Evolutionary conservation across 2,888 invertebrate genomes (phyloP).

Genomic region (Yponomeuta plumbellus): DNA sequence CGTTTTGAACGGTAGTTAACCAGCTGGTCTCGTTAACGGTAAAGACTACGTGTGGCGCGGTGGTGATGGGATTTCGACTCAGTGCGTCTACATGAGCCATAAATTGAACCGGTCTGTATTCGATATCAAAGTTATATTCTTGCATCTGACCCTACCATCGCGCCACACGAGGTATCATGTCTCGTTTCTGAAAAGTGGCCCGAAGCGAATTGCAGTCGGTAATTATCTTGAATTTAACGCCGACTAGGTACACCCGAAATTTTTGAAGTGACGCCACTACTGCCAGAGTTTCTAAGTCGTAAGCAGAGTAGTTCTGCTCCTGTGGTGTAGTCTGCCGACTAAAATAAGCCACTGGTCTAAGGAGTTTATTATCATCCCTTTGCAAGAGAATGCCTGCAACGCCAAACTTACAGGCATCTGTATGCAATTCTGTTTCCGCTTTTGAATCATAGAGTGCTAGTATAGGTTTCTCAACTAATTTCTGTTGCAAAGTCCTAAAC

Average conservation of each 20-base stretch:
- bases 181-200: slow-evolving; percentile 13
- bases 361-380: too few species aligned
- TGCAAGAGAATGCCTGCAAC: slow-evolving; percentile 12
- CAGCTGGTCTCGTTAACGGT: background rate
- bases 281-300: slow-evolving; percentile 15
- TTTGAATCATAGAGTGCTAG: too few species aligned
- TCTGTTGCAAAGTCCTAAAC: too few species aligned
- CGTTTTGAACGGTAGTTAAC: slow-evolving; percentile 6
- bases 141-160: slow-evolving; percentile 15
- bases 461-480: too few species aligned
- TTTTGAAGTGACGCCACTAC: slow-evolving; percentile 13
- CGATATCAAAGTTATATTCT: too few species aligned
- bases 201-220: slow-evolving; percentile 11
- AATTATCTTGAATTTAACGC: slow-evolving; percentile 5
- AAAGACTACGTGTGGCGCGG: background rate
- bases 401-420: slow-evolving; percentile 14
- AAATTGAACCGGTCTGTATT: slow-evolving; percentile 2
- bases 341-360: slow-evolving; percentile 15
- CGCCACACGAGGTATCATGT: slow-evolving; percentile 10
- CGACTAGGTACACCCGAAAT: slow-evolving; percentile 14
- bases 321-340: slow-evolving; percentile 13
- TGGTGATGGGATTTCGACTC: slow-evolving; percentile 11
- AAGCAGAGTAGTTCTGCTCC: slow-evolving; percentile 1
- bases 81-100: too few species aligned
- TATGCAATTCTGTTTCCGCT: slow-evolving; percentile 9